Base-by-base conservation (phyloP, 2,888 invertebrate species). In the Osmoderma eremita region DNA sequence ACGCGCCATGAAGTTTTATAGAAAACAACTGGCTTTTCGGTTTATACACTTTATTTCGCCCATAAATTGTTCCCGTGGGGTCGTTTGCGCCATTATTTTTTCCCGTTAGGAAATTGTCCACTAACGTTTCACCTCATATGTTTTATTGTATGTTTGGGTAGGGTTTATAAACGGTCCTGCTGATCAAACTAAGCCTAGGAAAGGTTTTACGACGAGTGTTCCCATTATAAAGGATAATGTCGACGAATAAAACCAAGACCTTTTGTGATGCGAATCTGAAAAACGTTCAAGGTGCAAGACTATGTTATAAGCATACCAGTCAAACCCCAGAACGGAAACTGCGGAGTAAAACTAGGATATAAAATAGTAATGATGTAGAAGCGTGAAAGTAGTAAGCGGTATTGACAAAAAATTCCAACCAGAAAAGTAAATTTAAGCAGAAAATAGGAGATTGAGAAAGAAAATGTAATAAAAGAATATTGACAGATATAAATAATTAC, bases 31-130 rank as follows among this genome's bases (percentile, higher is more conserved):
- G 58, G 45, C 45, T 45, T 30, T 61, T 61, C 30, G 36, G 24
- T 45, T 61, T 61, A 61, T 45, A 61, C 58, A 45, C 30, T 61
- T 61, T 61, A 61, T 61, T 61, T 61, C 30, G 48, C 45, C 58
- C 13, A 61, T 61, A 61, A 61, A 61, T 61, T 61, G 24, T n/a
- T 8, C 45, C n/a, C 30, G 30, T 30, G 45, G 45, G 41, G 45
- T 45, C 45, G 30, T 36, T 61, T 45, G n/a, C 45, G 58, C 30
- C 36, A 45, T 61, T 61, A 61, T 61, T 61, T 61, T 61, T 61
- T 45, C 48, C 58, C 45, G 48, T 56, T 56, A 56, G 41, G 56
- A 56, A 48, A 48, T 22, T 41, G 56, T 45, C 36, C 45, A 24
- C 45, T 30, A 45, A 24, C 48, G 45, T 45, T 45, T 61, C 58